A percentile compares a stretch with the other conserved stretches of the same genome.
Conservation (phyloP, 2,888 invertebrate genomes). For the Antheraea assamensis region DNA sequence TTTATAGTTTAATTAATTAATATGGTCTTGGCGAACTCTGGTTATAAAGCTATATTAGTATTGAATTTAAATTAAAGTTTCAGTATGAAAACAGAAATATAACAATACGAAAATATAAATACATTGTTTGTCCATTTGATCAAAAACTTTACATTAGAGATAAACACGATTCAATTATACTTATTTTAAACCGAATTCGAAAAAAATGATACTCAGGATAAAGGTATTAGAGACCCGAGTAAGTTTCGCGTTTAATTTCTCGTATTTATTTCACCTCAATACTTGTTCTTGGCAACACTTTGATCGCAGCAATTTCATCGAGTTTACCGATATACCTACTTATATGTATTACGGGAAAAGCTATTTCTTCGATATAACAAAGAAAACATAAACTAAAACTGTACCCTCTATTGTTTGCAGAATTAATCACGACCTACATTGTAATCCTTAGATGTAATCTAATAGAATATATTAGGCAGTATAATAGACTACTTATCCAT, state of each 20-base stretch:
- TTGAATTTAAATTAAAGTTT: neutral
- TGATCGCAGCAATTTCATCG: neutral
- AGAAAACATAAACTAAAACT: neutral
- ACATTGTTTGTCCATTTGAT: neutral
- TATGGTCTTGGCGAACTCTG: neutral
- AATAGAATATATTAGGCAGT: neutral
- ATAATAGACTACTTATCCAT: neutral
- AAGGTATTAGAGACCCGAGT: neutral
- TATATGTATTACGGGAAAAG: neutral
- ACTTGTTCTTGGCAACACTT: neutral
- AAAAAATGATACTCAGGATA: neutral
- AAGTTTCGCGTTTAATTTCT: neutral
- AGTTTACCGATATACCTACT: neutral
- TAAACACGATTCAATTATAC: neutral
- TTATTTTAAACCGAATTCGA: neutral
- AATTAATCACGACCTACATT: neutral
- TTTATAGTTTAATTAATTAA: neutral
- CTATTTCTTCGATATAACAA: neutral
- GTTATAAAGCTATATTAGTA: neutral
- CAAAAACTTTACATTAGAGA: neutral
- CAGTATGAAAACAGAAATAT: too few relatives aligned
- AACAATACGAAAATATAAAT: neutral
- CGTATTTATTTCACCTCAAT: conserved; percentile 2
- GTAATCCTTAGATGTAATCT: neutral
- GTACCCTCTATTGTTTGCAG: neutral